Percentiles rank a stretch among this genome's conserved stretches.
Conservation (phyloP, 2,113 vertebrate genomes). For the Mionectes macconnelli region DNA sequence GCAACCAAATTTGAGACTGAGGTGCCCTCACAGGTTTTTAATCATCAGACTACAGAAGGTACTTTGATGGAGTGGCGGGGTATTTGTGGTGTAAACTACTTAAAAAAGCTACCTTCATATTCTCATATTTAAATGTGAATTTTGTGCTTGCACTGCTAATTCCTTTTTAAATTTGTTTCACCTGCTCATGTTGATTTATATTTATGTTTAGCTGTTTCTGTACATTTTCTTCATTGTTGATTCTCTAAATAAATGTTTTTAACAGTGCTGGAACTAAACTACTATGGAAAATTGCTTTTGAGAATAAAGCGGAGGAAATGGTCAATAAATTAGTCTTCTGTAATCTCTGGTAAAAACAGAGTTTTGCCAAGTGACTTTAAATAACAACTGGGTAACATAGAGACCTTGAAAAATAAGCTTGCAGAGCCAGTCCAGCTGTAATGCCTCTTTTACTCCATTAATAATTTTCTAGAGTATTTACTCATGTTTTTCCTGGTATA, state of each 20-base stretch:
- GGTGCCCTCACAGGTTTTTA: background rate
- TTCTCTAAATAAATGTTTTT: background rate
- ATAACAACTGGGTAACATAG: background rate
- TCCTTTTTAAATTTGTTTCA: background rate
- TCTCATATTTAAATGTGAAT: background rate
- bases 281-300: background rate
- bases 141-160: background rate
- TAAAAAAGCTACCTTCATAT: background rate
- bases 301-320: background rate
- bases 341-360: background rate
- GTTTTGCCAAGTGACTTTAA: background rate
- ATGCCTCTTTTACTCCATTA: background rate
- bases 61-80: background rate
- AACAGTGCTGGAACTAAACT: background rate
- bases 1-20: background rate
- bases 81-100: background rate
- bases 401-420: constrained; percentile 1
- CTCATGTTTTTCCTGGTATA: background rate
- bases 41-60: background rate
- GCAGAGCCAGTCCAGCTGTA: background rate
- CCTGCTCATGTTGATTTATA: background rate
- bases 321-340: background rate
- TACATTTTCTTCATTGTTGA: background rate
- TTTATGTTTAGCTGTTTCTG: background rate
- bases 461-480: background rate